Evolutionary conservation across 2,888 invertebrate genomes (phyloP).

Genomic region (Clistopyga incitator): DNA sequence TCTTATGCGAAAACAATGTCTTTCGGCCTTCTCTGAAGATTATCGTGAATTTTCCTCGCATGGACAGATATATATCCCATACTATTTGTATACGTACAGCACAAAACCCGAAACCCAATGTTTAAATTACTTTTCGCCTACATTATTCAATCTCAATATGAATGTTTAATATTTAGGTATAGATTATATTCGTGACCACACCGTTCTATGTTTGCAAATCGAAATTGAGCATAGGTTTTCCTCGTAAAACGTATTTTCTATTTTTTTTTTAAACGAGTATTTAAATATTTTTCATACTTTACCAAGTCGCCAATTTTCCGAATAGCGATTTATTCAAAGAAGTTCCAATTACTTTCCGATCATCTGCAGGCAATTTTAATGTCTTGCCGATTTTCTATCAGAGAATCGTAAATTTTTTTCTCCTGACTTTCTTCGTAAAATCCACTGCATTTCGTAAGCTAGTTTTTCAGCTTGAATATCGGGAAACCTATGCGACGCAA

Average conservation of each 20-base stretch:
- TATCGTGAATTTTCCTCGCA: constrained; percentile 39
- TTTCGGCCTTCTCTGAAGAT: neutral
- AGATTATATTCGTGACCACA: constrained; percentile 35
- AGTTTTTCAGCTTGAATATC: neutral
- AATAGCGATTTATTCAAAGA: no score
- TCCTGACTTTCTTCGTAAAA: neutral
- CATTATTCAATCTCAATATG: constrained; percentile 50
- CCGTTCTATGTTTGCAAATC: constrained; percentile 44
- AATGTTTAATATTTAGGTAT: constrained; percentile 49
- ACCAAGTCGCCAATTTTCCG: no score
- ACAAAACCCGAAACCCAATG: constrained; percentile 32
- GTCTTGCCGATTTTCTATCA: neutral
- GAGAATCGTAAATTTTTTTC: neutral
- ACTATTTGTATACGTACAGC: constrained; percentile 38
- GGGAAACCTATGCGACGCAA: constrained; percentile 22
- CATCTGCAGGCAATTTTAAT: no score
- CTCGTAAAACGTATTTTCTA: neutral
- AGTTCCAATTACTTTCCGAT: no score
- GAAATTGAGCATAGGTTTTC: constrained; percentile 27
- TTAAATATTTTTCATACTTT: no score
- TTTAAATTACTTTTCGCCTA: constrained; percentile 15
- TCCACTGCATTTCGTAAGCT: neutral
- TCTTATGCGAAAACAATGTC: neutral
- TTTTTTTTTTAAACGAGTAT: no score
- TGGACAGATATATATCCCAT: constrained; percentile 15